Percentiles rank a stretch among this genome's conserved stretches.
Evolutionary conservation across 1,140 invertebrate species (phyloP).

Genomic region (Conopomorpha cramerella): DNA sequence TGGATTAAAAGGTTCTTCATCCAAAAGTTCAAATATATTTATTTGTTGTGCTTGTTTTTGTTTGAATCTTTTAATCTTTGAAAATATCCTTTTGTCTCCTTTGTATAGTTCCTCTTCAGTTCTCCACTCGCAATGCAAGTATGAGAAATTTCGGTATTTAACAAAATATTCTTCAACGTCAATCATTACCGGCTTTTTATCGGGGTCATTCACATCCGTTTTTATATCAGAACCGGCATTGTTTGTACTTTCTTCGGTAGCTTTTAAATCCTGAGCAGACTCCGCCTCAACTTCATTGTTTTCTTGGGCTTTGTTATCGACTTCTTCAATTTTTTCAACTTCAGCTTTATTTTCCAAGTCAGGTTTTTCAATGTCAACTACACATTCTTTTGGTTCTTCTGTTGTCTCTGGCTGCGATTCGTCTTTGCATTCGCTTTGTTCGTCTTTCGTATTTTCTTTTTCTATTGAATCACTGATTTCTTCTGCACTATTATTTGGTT

Average conservation of each 20-base stretch:
- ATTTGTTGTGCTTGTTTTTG: constrained; percentile 88
- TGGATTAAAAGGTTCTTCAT: constrained; percentile 98
- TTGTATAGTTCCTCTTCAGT: constrained; percentile 95
- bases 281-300: too few species aligned
- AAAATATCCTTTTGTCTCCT: constrained; percentile 91
- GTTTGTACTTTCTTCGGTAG: too few species aligned
- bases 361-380: too few species aligned
- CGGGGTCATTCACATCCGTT: constrained; percentile 12
- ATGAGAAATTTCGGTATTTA: constrained; percentile 98
- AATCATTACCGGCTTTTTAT: constrained; percentile 63
- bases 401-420: constrained; percentile 9
- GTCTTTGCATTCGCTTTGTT: too few species aligned
- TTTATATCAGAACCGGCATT: too few species aligned
- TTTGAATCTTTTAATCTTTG: constrained; percentile 95
- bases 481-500: too few species aligned
- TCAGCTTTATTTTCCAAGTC: constrained; percentile 10
- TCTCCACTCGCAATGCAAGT: constrained; percentile 99
- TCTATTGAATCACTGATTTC: too few species aligned
- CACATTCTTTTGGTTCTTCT: constrained; percentile 9
- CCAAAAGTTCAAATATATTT: constrained; percentile 93
- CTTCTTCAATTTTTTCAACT: constrained; percentile 7
- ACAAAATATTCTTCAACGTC: constrained; percentile 98
- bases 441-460: too few species aligned
- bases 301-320: constrained; percentile 6
- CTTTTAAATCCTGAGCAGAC: too few species aligned